Conservation (phyloP, 1,140 invertebrate genomes). For the Theocolax elegans region DNA sequence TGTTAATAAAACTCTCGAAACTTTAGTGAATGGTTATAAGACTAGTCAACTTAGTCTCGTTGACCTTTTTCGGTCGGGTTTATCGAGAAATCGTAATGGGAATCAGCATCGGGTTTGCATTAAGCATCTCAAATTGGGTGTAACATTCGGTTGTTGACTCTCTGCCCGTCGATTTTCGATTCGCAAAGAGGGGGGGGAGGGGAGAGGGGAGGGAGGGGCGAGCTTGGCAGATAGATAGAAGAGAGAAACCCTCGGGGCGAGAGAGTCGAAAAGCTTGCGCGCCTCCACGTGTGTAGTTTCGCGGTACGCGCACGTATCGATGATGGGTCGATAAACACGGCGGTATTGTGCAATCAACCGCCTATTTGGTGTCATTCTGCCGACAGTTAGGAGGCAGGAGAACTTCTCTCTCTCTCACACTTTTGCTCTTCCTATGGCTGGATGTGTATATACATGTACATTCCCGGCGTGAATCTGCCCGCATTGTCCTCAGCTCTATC, state of each 20-base stretch:
- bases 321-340: constrained; percentile 62
- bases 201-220: neutral
- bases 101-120: constrained; percentile 50
- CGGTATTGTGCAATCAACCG: constrained; percentile 63
- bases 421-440: neutral
- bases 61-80: constrained; percentile 30
- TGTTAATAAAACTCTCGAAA: constrained; percentile 13
- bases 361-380: constrained; percentile 63
- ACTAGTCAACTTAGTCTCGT: constrained; percentile 15
- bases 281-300: no score
- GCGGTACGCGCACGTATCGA: constrained; percentile 52
- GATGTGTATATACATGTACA: neutral
- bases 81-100: constrained; percentile 48
- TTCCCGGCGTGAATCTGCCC: constrained; percentile 18
- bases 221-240: neutral
- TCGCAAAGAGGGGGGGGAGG: no score
- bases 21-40: neutral
- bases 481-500: constrained; percentile 24
- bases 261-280: constrained; percentile 1
- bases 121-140: constrained; percentile 60
- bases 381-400: constrained; percentile 48
- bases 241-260: neutral
- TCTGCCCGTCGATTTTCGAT: constrained; percentile 18
- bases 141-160: constrained; percentile 60
- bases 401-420: neutral